Conservation (phyloP, 1,140 invertebrate genomes). For the Telenomus remus region DNA sequence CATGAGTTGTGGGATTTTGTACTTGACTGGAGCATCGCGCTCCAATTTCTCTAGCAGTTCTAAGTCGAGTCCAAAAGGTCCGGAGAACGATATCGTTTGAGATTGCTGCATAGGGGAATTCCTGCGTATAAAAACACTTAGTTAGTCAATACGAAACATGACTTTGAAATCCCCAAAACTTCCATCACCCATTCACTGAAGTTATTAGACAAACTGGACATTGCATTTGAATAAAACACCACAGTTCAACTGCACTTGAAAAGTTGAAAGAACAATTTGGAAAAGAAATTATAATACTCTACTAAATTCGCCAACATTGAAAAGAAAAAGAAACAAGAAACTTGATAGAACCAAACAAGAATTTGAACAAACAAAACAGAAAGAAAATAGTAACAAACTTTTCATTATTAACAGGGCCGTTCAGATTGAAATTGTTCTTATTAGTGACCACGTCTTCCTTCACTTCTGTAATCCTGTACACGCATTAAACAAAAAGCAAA, state of each 20-base stretch:
- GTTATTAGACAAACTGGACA: no score
- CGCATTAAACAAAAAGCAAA: background rate
- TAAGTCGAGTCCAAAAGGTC: conserved; percentile 83
- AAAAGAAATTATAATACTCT: no score
- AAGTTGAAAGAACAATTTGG: no score
- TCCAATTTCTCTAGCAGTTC: conserved; percentile 81
- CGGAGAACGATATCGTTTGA: conserved; percentile 69
- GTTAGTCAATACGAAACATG: background rate
- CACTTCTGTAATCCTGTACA: conserved; percentile 17
- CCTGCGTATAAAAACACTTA: conserved; percentile 53
- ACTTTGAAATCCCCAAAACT: background rate
- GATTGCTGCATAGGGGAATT: conserved; percentile 59
- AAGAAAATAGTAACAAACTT: conserved; percentile 52
- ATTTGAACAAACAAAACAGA: conserved; percentile 17
- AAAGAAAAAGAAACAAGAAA: conserved; percentile 1
- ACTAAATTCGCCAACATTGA: background rate
- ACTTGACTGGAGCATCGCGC: conserved; percentile 67
- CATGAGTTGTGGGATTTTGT: conserved; percentile 72
- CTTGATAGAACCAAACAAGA: background rate
- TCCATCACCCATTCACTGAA: no score
- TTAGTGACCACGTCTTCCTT: background rate
- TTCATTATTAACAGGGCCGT: conserved; percentile 5
- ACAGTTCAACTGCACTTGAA: no score
- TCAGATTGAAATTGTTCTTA: background rate
- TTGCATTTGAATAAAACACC: no score